These are phyloP conservation scores for Fistularia commersonii DNA, from an alignment of 2,797 vertebrate genomes.

Conservation along the genomic window DNA sequence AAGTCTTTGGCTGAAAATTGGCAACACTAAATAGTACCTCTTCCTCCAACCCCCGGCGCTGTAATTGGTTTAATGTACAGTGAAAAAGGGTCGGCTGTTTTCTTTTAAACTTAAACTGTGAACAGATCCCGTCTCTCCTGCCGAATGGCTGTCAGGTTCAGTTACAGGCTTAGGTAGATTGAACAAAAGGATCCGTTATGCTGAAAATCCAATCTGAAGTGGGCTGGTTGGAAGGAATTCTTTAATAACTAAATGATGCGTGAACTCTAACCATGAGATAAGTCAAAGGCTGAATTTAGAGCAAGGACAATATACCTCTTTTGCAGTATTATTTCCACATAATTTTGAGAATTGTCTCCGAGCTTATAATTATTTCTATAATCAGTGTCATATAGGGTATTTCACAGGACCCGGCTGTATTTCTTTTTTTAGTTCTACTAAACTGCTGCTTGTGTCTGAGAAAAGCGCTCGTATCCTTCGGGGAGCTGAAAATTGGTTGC, in stretches of 20 bases:
- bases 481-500: no score
- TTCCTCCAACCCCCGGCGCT: constrained; percentile 10
- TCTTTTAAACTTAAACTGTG: constrained; percentile 52
- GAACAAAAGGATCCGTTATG: constrained; percentile 61
- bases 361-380: no score
- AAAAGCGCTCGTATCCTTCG: constrained; percentile 50
- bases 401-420: background rate
- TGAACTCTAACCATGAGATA: constrained; percentile 34
- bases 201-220: constrained; percentile 63
- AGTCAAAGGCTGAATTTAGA: constrained; percentile 49
- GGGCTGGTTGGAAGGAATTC: constrained; percentile 43
- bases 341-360: no score
- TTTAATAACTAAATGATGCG: constrained; percentile 63
- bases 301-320: constrained; percentile 30
- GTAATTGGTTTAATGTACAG: constrained; percentile 73
- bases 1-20: constrained; percentile 46
- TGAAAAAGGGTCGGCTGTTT: constrained; percentile 61
- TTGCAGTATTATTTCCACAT: constrained; percentile 23
- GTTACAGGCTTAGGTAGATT: constrained; percentile 55
- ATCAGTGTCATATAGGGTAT: no score
- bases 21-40: constrained; percentile 22
- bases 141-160: constrained; percentile 52
- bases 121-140: constrained; percentile 45
- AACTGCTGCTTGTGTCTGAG: constrained; percentile 1
- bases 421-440: constrained; percentile 5